Evolutionary conservation across 2,113 vertebrate genomes (phyloP), one percentile per base, ranked within the genome.

Genomic region (Varanus salvator): DNA sequence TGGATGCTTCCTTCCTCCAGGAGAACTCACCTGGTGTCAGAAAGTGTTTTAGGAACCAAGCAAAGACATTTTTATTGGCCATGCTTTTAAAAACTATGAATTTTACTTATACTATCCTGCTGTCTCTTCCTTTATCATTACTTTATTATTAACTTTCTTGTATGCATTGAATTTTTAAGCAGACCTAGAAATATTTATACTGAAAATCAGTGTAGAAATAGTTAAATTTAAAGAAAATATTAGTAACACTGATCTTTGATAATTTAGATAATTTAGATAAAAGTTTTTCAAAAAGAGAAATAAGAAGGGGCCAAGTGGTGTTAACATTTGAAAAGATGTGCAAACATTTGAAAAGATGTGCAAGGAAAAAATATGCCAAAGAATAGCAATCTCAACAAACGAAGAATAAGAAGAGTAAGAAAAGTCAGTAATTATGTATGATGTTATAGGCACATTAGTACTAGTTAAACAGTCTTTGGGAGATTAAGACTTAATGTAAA

Each of bases 281-380:
- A 90, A 75, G 74, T 71, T 84, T 74, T 60, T 17, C 38, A 44
- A 90, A 90, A 91, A 81, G 38, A 57, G 88, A 80, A 77, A 34
- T 78, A 68, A 76, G 2, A 0, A 50, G 44, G 27, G 11, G 84
- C 27, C 68, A 88, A 12, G 66, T 54, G 44, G 86, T 91, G 66
- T 87, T 6, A 83, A 25, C 4, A 68, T 82, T 90, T 34, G 21
- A 50, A 8, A 44, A 48, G 2, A 77, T 34, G 8, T 27, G 76
- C 11, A 25, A 27, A 25, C 4, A 68, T 82, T 90, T 34, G 21
- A 50, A 8, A 44, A 48, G 2, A 77, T 34, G 8, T 27, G 76
- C 11, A 25, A 27, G 8, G 29, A 23, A 78, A 78, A 50, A 78
- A 34, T 57, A 81, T 34, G 29, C 52, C 54, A 34, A 81, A 34